Conservation (phyloP, 2,797 vertebrate genomes). For the Urosaurus nigricauda region DNA sequence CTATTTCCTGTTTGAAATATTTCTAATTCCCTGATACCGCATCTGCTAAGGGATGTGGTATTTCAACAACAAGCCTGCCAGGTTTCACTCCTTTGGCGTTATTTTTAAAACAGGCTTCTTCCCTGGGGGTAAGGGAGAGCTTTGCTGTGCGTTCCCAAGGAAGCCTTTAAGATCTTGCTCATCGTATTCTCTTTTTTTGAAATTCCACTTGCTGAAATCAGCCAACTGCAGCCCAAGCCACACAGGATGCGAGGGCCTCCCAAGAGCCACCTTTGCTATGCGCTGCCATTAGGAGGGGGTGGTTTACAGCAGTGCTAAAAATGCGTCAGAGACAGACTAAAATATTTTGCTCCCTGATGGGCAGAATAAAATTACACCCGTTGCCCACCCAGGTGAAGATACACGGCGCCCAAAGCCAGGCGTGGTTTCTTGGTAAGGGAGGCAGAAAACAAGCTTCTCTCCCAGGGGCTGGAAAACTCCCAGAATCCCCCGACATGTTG, state of each 20-base stretch:
- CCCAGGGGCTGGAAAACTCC: neutral
- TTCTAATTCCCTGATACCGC: neutral
- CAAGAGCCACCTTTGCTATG: neutral
- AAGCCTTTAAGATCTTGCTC: slow-evolving; percentile 66
- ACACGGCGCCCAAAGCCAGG: neutral
- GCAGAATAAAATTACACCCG: neutral
- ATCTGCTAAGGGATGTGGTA: slow-evolving; percentile 34
- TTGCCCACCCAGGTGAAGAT: neutral
- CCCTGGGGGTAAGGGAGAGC: slow-evolving; percentile 36
- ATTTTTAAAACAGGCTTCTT: slow-evolving; percentile 60
- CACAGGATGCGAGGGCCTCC: slow-evolving; percentile 35
- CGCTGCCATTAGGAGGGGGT: slow-evolving; percentile 22
- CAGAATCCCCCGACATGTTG: neutral
- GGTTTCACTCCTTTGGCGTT: slow-evolving; percentile 63
- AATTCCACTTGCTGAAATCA: slow-evolving; percentile 63
- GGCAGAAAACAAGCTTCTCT: neutral
- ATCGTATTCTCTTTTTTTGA: slow-evolving; percentile 55
- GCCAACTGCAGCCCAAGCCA: slow-evolving; percentile 52
- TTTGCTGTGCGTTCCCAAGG: slow-evolving; percentile 60
- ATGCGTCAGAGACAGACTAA: neutral
- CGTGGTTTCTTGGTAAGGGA: neutral
- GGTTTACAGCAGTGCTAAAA: slow-evolving; percentile 12
- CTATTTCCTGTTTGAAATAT: slow-evolving; percentile 51
- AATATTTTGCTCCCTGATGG: neutral
- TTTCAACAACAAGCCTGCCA: slow-evolving; percentile 45